phyloP scores from a whole-genome alignment of 2,888 invertebrate species.

The Diplolepis rosae region DNA sequence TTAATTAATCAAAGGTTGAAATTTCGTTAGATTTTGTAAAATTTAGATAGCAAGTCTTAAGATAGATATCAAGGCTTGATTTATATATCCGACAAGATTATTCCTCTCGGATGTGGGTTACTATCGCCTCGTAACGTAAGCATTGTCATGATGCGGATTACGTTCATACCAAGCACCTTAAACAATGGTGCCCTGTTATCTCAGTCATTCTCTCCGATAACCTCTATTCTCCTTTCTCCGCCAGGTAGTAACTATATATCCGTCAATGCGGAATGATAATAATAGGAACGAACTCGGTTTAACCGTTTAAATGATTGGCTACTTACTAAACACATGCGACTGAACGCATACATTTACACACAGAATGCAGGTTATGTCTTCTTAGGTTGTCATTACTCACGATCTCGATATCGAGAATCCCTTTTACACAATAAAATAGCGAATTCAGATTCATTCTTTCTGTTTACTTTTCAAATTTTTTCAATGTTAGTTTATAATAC shows the following conservation, averaged over 20 bases:
- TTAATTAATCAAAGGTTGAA: no score
- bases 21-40: no score
- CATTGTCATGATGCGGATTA: slow-evolving; percentile 11
- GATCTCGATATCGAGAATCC: neutral
- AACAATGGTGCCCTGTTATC: slow-evolving; percentile 20
- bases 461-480: neutral
- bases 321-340: neutral
- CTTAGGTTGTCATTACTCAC: neutral
- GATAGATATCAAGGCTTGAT: neutral
- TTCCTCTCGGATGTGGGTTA: neutral
- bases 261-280: slow-evolving; percentile 24
- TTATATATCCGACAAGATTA: neutral
- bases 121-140: neutral
- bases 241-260: slow-evolving; percentile 22
- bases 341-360: neutral
- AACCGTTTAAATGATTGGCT: slow-evolving; percentile 4
- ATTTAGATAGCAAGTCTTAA: no score
- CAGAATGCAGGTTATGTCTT: neutral
- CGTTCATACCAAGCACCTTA: neutral
- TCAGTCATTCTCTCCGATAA: slow-evolving; percentile 18
- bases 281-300: slow-evolving; percentile 12
- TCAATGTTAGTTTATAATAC: no score
- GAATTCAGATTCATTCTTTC: neutral
- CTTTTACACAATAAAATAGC: neutral
- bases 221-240: slow-evolving; percentile 20